A percentile compares a stretch with the other conserved stretches of the same genome.
Conservation (phyloP, 2,888 invertebrate species). For the Athetis lepigone region DNA sequence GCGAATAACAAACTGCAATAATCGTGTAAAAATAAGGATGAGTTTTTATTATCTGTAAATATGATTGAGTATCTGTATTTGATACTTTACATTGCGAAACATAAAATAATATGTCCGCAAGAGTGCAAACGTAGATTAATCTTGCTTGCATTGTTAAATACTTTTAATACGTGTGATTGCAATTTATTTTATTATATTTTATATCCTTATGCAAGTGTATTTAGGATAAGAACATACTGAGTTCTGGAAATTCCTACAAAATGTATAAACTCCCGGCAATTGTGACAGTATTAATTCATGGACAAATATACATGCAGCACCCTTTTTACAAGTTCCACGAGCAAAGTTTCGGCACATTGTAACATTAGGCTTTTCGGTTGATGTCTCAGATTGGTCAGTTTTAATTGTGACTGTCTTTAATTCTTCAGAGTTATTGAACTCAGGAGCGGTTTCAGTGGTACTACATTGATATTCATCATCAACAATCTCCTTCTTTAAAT, state of each 20-base stretch:
- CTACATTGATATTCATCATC: slow-evolving; percentile 64
- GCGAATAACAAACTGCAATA: no score
- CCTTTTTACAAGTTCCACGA: slow-evolving; percentile 76
- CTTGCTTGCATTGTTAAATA: no score
- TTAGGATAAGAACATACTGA: slow-evolving; percentile 70
- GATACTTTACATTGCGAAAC: no score
- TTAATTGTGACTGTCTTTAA: slow-evolving; percentile 16
- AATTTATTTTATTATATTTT: no score
- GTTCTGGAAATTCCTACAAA: slow-evolving; percentile 81
- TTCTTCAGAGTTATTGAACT: slow-evolving; percentile 21
- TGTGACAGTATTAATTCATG: slow-evolving; percentile 77
- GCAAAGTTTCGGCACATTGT: slow-evolving; percentile 79
- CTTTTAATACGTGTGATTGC: no score
- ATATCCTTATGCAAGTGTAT: no score
- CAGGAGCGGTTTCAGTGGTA: slow-evolving; percentile 1
- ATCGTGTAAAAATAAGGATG: no score
- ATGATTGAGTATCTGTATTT: no score
- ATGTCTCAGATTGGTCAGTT: slow-evolving; percentile 27
- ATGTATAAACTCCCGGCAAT: slow-evolving; percentile 75
- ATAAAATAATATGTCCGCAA: no score
- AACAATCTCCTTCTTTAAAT: slow-evolving; percentile 70
- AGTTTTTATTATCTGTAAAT: no score
- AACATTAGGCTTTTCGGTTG: slow-evolving; percentile 25
- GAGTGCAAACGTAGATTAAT: no score
- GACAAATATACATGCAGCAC: slow-evolving; percentile 73